Conservation (phyloP, 2,797 vertebrate genomes). For the Hydrocynus forskahlii region DNA sequence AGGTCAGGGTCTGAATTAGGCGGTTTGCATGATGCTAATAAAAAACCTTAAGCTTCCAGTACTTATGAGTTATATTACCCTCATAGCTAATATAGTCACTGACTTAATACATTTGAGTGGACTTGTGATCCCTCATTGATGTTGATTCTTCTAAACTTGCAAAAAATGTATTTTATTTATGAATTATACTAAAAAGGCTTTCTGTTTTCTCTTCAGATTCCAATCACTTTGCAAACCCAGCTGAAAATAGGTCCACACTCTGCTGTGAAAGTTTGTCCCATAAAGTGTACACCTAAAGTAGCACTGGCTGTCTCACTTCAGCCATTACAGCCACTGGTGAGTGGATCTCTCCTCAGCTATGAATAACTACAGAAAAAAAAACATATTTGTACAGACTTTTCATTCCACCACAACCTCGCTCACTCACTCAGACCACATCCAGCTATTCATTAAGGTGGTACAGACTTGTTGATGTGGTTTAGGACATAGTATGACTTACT, state of each 20-base stretch:
- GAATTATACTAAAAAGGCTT: background rate
- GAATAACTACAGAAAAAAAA: conserved; percentile 26
- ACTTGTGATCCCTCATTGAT: background rate
- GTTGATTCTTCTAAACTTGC: background rate
- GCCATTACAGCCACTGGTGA: conserved; percentile 83
- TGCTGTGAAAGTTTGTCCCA: conserved; percentile 84
- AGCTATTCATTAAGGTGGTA: no score
- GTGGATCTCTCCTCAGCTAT: conserved; percentile 56
- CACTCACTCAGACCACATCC: no score
- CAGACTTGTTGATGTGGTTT: no score
- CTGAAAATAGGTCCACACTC: conserved; percentile 84
- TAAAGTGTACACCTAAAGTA: conserved; percentile 82
- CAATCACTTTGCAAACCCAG: conserved; percentile 76
- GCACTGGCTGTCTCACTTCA: conserved; percentile 82
- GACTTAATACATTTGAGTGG: no score
- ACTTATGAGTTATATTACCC: background rate
- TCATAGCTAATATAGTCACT: no score
- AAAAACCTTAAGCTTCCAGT: background rate
- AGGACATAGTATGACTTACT: no score
- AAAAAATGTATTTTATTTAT: background rate
- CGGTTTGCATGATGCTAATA: background rate
- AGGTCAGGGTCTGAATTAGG: background rate
- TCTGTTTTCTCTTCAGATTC: conserved; percentile 77
- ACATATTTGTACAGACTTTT: no score
- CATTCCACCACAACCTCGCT: no score